A percentile compares a stretch with the other conserved stretches of the same genome.
phyloP scores from a whole-genome alignment of 1,140 invertebrate genomes.

The Eufriesea mexicana region DNA sequence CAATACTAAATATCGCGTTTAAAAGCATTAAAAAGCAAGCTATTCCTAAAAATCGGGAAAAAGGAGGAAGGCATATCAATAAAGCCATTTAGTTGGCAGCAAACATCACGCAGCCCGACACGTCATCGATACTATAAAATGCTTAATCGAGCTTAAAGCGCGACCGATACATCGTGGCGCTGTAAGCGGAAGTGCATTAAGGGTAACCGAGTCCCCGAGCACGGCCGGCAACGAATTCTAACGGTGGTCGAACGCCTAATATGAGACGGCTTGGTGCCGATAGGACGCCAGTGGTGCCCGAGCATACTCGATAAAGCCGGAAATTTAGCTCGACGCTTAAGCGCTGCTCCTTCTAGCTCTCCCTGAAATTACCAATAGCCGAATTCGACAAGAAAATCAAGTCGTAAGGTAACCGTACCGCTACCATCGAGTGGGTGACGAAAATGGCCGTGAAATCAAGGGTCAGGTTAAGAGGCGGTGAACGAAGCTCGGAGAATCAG shows the following conservation, averaged over 20 bases:
- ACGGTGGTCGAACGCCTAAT: neutral
- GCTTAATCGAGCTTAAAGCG: neutral
- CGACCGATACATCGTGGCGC: no score
- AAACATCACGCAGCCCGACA: no score
- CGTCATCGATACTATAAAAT: neutral
- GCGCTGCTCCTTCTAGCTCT: no score
- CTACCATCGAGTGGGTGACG: slow-evolving; percentile 10
- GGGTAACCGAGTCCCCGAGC: neutral
- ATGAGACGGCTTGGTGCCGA: neutral
- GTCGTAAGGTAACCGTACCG: slow-evolving; percentile 13
- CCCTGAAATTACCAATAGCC: neutral
- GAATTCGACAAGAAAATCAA: slow-evolving; percentile 46
- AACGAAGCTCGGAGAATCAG: neutral
- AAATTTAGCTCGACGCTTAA: neutral
- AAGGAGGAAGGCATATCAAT: no score
- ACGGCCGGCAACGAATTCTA: neutral
- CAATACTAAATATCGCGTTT: no score
- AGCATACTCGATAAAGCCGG: neutral
- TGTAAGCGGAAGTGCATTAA: neutral
- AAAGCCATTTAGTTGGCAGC: no score
- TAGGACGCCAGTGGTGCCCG: neutral
- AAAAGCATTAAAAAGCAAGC: no score
- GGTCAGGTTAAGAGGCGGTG: neutral
- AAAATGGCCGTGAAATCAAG: slow-evolving; percentile 37
- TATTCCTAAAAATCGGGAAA: no score